Evolutionary conservation across 1,140 invertebrate species (phyloP).

Genomic region (Hetaerina americana): DNA sequence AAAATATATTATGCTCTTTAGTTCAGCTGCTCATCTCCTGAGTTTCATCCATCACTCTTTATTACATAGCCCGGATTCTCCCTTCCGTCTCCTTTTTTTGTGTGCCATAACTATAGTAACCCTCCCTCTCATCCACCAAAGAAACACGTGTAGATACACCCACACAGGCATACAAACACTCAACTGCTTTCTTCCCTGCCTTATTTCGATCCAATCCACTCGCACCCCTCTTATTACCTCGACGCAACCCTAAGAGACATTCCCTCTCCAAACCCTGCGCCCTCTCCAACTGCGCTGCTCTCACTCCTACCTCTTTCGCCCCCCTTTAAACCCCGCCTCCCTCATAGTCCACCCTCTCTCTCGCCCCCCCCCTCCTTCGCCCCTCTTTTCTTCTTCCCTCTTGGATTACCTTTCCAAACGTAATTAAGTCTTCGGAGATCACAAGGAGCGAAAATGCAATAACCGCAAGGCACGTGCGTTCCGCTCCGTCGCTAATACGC

Average conservation of each 20-base stretch:
- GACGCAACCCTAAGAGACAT: too few relatives aligned
- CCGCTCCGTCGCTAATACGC: not conserved
- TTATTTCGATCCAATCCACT: not conserved
- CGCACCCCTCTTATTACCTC: not conserved
- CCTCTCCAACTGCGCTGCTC: not conserved
- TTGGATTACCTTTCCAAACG: not conserved
- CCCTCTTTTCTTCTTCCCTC: too few relatives aligned
- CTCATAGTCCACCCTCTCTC: not conserved
- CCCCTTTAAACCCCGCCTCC: not conserved
- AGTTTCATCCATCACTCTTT: too few relatives aligned
- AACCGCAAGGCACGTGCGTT: not conserved
- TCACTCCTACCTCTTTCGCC: not conserved
- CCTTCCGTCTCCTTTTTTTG: too few relatives aligned
- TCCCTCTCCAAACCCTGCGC: not conserved
- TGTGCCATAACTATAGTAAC: too few relatives aligned
- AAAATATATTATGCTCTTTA: too few relatives aligned
- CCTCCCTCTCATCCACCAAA: too few relatives aligned
- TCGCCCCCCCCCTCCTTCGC: not conserved
- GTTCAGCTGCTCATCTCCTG: too few relatives aligned
- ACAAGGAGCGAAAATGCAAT: not conserved
- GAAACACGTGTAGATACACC: too few relatives aligned
- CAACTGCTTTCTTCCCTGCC: too few relatives aligned
- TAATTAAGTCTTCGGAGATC: not conserved
- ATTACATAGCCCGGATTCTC: too few relatives aligned
- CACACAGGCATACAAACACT: too few relatives aligned